A percentile compares a stretch with the other conserved stretches of the same genome.
These are phyloP conservation scores for Telmatherina bonti DNA, from an alignment of 2,797 vertebrate genomes.

Conservation along the genomic window DNA sequence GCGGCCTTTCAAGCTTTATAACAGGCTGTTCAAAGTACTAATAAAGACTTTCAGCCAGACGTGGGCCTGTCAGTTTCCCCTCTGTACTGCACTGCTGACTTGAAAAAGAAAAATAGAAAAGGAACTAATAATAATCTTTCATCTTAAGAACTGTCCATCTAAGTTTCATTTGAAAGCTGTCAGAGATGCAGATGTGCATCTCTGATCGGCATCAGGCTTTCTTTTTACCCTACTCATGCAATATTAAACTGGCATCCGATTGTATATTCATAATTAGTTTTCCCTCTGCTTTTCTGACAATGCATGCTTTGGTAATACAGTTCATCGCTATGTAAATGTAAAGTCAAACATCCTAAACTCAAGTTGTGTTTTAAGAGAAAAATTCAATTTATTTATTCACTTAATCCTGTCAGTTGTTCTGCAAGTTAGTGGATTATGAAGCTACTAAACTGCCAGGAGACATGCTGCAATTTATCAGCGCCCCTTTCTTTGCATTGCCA, in stretches of 20 bases:
- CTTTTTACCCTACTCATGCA: background rate
- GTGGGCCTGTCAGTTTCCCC: constrained; percentile 9
- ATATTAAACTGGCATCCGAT: background rate
- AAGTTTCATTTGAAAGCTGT: background rate
- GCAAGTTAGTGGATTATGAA: no score
- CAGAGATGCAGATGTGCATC: background rate
- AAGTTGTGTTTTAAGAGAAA: no score
- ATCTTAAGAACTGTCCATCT: background rate
- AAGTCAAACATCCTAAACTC: no score
- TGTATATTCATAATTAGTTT: background rate
- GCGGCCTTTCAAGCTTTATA: constrained; percentile 33
- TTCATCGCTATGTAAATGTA: background rate
- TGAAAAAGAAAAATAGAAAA: background rate
- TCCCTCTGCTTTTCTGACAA: background rate
- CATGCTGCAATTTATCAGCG: no score
- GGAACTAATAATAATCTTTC: background rate
- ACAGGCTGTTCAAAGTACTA: constrained; percentile 28
- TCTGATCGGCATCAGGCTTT: background rate
- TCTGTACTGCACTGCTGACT: constrained; percentile 5
- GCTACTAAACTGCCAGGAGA: no score
- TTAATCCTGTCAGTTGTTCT: no score
- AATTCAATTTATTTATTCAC: no score
- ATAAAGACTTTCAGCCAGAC: constrained; percentile 11
- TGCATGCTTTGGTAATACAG: background rate
- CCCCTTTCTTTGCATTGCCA: background rate